phyloP scores from a whole-genome alignment of 2,113 vertebrate species.

The Melanerpes aurifrons region DNA sequence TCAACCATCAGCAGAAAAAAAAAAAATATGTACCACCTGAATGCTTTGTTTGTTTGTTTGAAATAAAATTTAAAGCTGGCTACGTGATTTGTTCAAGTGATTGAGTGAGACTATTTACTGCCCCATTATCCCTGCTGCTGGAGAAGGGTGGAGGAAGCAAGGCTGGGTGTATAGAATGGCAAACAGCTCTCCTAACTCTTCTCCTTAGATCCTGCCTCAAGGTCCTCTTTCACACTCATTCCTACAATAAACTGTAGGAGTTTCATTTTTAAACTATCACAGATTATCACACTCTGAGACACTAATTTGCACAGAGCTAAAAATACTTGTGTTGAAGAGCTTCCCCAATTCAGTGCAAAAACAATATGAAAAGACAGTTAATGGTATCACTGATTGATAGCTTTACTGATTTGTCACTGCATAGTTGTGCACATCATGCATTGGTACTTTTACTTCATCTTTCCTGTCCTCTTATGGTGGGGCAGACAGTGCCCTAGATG shows the following conservation, averaged over 20 bases:
- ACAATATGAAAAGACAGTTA: fast-evolving
- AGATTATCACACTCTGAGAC: not conserved
- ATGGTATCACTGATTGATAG: not conserved
- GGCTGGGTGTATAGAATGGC: not conserved
- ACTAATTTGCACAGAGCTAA: not conserved
- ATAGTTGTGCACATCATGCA: not conserved
- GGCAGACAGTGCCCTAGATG: not conserved
- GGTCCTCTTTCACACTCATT: not conserved
- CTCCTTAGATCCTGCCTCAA: not conserved
- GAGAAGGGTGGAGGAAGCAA: not conserved
- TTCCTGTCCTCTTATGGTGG: not conserved
- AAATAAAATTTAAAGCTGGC: not conserved
- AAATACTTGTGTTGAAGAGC: not conserved
- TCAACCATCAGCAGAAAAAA: not conserved
- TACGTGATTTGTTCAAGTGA: not conserved
- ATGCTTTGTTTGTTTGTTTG: not conserved
- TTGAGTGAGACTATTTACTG: not conserved
- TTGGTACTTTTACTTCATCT: not conserved
- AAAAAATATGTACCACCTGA: not conserved
- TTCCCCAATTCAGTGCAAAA: not conserved
- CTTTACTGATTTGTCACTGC: not conserved
- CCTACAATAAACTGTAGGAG: not conserved
- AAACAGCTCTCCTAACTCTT: not conserved
- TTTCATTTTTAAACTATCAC: not conserved
- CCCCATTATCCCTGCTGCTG: not conserved